These are phyloP conservation scores for Aspidapion aeneum DNA, from an alignment of 2,888 invertebrate genomes.

Conservation along the genomic window DNA sequence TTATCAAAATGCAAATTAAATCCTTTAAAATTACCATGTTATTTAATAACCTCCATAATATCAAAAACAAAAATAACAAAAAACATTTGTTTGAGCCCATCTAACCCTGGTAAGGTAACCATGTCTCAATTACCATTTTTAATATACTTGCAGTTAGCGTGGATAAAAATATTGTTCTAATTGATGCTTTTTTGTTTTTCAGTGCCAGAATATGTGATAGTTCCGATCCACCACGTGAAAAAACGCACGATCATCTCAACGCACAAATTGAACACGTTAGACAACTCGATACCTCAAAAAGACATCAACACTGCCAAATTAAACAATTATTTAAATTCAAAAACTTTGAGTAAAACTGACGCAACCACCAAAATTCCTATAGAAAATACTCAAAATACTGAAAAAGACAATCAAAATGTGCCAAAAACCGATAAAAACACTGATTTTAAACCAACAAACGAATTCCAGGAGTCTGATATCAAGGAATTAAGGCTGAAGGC, in stretches of 20 bases:
- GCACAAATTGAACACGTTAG: conserved; percentile 11
- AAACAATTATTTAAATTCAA: neutral
- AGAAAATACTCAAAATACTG: conserved; percentile 33
- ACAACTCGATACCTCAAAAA: conserved; percentile 10
- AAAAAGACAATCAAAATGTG: conserved; percentile 39
- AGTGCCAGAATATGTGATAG: conserved; percentile 83
- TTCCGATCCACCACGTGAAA: conserved; percentile 67
- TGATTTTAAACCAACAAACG: conserved; percentile 33
- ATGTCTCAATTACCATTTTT: too few relatives aligned
- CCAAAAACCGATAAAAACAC: conserved; percentile 22
- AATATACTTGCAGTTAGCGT: too few relatives aligned
- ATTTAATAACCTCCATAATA: too few relatives aligned
- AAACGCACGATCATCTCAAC: conserved; percentile 34
- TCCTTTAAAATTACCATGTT: too few relatives aligned
- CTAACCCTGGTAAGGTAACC: too few relatives aligned
- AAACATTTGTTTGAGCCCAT: too few relatives aligned
- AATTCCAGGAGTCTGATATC: conserved; percentile 31
- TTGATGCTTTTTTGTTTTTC: conserved; percentile 29
- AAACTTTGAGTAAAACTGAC: neutral
- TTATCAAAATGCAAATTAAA: too few relatives aligned
- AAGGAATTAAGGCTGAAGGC: conserved; percentile 67
- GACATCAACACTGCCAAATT: neutral
- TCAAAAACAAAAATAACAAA: too few relatives aligned
- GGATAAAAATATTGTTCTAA: neutral
- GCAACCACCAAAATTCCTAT: neutral